Base-by-base conservation (phyloP, 2,888 invertebrate species). In the Lochmaea crataegi region DNA sequence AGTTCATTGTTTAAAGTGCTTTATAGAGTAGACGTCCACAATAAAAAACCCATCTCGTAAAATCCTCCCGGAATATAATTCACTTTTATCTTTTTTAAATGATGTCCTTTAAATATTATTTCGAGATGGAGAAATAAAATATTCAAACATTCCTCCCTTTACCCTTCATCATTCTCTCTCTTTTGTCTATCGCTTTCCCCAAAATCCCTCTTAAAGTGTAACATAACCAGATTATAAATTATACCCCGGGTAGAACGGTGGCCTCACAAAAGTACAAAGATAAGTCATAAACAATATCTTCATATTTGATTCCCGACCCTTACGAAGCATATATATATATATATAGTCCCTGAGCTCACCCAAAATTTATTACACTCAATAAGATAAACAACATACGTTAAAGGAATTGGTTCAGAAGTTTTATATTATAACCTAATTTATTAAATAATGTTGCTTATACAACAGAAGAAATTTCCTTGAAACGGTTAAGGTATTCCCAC, bases 241-340 rank as follows among this genome's bases (percentile, higher is more conserved):
- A 71, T 70, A 71, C 66, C 66, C 66, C 41, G 65, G 57, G n/a
- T 60, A 68, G 64, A 74, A 63, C 65, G 70, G 38, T 69, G 53
- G 72, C 45, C 41, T 58, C 63, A 51, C 67, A 71, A 76, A 73
- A 61, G 72, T 66, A 65, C 63, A 64, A 70, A 67, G 73, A 74
- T 76, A 74, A 73, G 72, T 74, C 76, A 72, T 74, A 57, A 74
- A 74, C 71, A 72, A 66, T 72, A 74, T 76, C 74, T 76, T 72
- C 74, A 71, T 75, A 71, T 72, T 73, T 72, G 73, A 73, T 53
- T 69, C 60, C 64, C 18, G 26, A 48, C 41, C 63, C 61, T 69
- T 16, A 16, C 14, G 56, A 48, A 57, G 10, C 53, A 53, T 6
- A 48, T n/a, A n/a, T n/a, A n/a, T n/a, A n/a, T n/a, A n/a, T n/a